Base-by-base conservation (phyloP, 1,140 invertebrate species). In the Cotesia typhae region DNA sequence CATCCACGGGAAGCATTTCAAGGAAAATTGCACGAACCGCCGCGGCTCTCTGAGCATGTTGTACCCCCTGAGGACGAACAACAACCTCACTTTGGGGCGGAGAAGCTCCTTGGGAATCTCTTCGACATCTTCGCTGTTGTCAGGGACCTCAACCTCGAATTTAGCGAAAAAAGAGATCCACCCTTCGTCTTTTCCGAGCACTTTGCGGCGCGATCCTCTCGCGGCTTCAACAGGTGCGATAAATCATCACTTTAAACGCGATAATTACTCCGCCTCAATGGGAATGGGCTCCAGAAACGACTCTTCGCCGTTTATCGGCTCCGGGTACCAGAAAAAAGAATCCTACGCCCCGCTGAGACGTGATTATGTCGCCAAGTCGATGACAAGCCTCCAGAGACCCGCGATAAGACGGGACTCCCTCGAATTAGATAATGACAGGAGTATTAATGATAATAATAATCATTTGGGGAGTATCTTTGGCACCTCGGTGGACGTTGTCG, bases 121-220 rank as follows among this genome's bases (percentile, higher is more conserved):
- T 10, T 82, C 88, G 41, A 89, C 88, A 0, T 88, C 90, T 2
- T 81, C 87, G 10, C 10, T 47, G 6, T 10, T 47, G 6, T 47
- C 41, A 7, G 10, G 6, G 10, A 9, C 41, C 6, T 47, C 41
- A 47, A 47, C 41, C 6, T 47, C 41, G 6, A 47, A 47, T 47
- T 47, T 47, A 7, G 6, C 41, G 0, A 88, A 87, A 64, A 87
- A 87, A 1, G 90, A 92, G 71, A 73, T 92, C 47, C 92, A 93
- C 80, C 92, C 92, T 0, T 92, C 92, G 4, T 86, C 87, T 1
- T 94, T 93, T 78, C 90, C 92, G 4, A 90, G 89, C 60, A 89
- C 90, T 0, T 83, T 93, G 37, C 86, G 92, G 0, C 87, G 88
- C 60, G 90, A 90, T 76, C 86, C 88, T 0, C 78, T 89, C 41